Conservation (phyloP, 2,888 invertebrate species). For the Panorpa germanica region DNA sequence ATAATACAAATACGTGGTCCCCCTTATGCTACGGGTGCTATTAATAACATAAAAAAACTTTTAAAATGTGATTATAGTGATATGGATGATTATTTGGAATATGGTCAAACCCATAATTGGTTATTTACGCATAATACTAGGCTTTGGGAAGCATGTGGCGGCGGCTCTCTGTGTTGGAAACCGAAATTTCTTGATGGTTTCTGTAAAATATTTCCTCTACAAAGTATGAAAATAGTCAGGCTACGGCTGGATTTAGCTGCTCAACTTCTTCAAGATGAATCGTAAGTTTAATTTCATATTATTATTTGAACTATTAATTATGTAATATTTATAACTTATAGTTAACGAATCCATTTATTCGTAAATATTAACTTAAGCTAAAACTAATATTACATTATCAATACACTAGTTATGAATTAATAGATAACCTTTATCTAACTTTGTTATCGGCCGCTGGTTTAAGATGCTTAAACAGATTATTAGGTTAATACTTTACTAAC, state of each 20-base stretch:
- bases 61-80: constrained; percentile 58
- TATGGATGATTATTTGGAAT: constrained; percentile 57
- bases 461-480: no score
- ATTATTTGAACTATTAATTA: no score
- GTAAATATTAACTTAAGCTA: no score
- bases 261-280: constrained; percentile 46
- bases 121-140: constrained; percentile 72
- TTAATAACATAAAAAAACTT: constrained; percentile 47
- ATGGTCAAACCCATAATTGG: constrained; percentile 56
- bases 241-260: constrained; percentile 53
- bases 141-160: constrained; percentile 70
- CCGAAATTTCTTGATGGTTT: constrained; percentile 54
- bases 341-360: no score
- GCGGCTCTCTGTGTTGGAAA: constrained; percentile 45
- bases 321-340: no score
- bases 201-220: constrained; percentile 72
- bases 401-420: no score
- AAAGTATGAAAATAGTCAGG: constrained; percentile 74
- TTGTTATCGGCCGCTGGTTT: no score
- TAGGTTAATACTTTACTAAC: no score
- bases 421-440: no score
- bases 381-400: no score
- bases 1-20: constrained; percentile 65
- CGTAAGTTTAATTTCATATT: constrained; percentile 32
- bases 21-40: constrained; percentile 44